Evolutionary conservation across 2,888 invertebrate genomes (phyloP).

Genomic region (Cynaeus angustus): DNA sequence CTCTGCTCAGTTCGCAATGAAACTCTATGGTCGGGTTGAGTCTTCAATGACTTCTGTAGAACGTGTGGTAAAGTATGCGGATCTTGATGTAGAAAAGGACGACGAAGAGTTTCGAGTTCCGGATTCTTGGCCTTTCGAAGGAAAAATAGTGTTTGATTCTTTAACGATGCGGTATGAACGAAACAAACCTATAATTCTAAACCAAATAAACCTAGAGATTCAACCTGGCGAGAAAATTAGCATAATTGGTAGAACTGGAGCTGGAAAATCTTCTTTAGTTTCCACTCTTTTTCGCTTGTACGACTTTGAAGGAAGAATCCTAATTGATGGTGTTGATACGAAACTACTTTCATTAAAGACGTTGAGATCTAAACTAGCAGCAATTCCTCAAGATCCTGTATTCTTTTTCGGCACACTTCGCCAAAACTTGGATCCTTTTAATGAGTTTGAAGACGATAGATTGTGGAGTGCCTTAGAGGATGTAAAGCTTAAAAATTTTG

Average conservation of each 20-base stretch:
- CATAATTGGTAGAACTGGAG: constrained; percentile 1
- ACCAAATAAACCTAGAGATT: neutral
- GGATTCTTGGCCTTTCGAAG: neutral
- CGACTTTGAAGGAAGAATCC: constrained; percentile 70
- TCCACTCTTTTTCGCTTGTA: neutral
- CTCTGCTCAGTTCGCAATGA: neutral
- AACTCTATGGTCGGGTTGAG: neutral
- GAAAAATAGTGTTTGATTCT: neutral
- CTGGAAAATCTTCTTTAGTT: constrained; percentile 8
- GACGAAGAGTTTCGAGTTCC: neutral
- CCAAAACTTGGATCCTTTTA: constrained; percentile 92
- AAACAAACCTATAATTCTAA: neutral
- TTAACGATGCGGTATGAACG: neutral
- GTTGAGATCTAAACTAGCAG: constrained; percentile 84
- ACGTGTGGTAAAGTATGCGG: constrained; percentile 5
- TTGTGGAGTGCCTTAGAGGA: constrained; percentile 90
- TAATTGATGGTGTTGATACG: constrained; percentile 85
- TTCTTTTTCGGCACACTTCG: constrained; percentile 90
- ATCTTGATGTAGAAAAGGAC: neutral
- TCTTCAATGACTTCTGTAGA: neutral
- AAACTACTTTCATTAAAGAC: constrained; percentile 79
- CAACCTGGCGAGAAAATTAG: constrained; percentile 3
- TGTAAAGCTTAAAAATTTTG: constrained; percentile 82
- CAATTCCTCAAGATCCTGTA: constrained; percentile 90
- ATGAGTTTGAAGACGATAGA: constrained; percentile 83